Evolutionary conservation across 2,797 vertebrate genomes (phyloP), one percentile per base, ranked within the genome.

Genomic region (Rhinogobio ventralis): DNA sequence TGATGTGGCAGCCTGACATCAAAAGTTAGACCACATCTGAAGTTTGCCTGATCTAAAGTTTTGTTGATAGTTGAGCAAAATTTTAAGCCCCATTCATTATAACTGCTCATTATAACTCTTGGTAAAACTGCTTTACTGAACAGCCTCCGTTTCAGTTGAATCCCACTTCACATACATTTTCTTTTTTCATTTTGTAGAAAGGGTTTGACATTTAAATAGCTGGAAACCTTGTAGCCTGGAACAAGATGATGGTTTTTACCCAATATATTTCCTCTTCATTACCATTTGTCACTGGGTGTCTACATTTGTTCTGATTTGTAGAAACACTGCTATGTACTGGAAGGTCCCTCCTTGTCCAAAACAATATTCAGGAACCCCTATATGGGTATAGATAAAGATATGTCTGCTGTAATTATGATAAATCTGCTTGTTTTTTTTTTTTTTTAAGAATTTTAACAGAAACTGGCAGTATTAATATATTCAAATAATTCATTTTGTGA

Each of bases 71-170:
- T 55, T 14, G 13, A 76, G 62, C 62, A 66, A 46, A 76, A 25
- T 51, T 67, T 66, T 68, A 76, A 83, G 72, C 82, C 57, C 17
- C n/a, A 30, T 83, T 68, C 33, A 79, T 83, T 42, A 30, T 28
- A 68, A 55, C 36, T 68, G 8, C 23, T 83, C 49, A 83, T 83
- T 83, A 76, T n/a, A 57, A 68, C 57, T 62, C 53, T 62, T 15
- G 71, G 60, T 53, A 67, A 76, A 68, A 67, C 19, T 64, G 45
- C 39, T 17, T 64, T 45, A 64, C 36, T 64, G n/a, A 64, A 30
- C 57, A 33, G n/a, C 42, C 42, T 66, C 17, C 2, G 76, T 25
- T 28, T 79, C 6, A 11, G 42, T 28, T 30, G 60, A 66, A 78
- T 64, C 15, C 25, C n/a, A 62, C 14, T 78, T 64, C n/a, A 39